Base-by-base conservation (phyloP, 2,888 invertebrate genomes). In the Patella depressa region DNA sequence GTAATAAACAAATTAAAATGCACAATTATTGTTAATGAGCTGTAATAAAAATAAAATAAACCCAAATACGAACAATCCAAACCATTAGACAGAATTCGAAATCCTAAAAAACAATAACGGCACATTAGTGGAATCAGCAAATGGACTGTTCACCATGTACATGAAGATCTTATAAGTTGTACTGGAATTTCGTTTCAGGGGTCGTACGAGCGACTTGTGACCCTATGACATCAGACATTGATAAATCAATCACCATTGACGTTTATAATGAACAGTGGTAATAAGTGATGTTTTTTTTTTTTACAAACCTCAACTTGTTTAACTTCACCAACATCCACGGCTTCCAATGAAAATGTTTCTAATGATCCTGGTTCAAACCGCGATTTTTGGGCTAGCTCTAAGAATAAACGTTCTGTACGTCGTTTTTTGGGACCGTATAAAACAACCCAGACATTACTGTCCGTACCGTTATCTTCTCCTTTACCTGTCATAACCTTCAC, bases 11-110 rank as follows among this genome's bases (percentile, higher is more conserved):
- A 78, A 71, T 34, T 24, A 24, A 53, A 0, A 54, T 54, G 24
- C 45, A 24, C 91, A n/a, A n/a, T n/a, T 90, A 77, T 91, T 91
- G 83, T 91, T 91, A 2, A 90, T 91, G 73, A 91, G 80, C 90
- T 91, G 14, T 3, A 24, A 72, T 45, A 72, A 15, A 72, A 2
- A 72, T 29, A 29, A 29, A 29, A 29, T 29, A 29, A 24, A 24
- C 24, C 24, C 3, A 29, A 29, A 29, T 29, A 34, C 34, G 7
- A 34, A 0, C 34, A 34, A 34, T 34, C 34, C 34, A 34, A 34
- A 34, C 34, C 34, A 34, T 5, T 34, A 0, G 5, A 34, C 34
- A 34, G 4, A 34, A 34, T 34, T 34, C 0, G 34, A 34, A 34
- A 34, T 34, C 7, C 5, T 34, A 7, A 34, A 34, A 34, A 34